Percentiles rank a stretch among this genome's conserved stretches.
Evolutionary conservation across 2,113 vertebrate species (phyloP).

Genomic region (human): GRCh38 chr3:88364001-88364500

Average conservation of each 20-base stretch:
- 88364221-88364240: not conserved
- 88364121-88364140: not conserved
- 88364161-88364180: not conserved
- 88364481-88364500: not conserved
- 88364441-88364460: not conserved
- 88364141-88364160: not conserved
- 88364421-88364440: not conserved
- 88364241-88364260: not conserved
- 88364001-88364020: not conserved
- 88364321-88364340: not conserved
- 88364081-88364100: not conserved
- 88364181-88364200: not conserved
- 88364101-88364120: not conserved
- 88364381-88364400: not conserved
- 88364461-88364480: not conserved
- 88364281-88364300: not conserved
- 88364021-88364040: not conserved
- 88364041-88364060: not conserved
- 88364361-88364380: not conserved
- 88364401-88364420: not conserved
- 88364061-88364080: not conserved
- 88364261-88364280: not conserved
- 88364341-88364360: not conserved
- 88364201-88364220: not conserved
- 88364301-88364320: conserved; percentile 11